A percentile compares a stretch with the other conserved stretches of the same genome.
Evolutionary conservation across 2,797 vertebrate genomes (phyloP).

Genomic region (Naso thynnoides): DNA sequence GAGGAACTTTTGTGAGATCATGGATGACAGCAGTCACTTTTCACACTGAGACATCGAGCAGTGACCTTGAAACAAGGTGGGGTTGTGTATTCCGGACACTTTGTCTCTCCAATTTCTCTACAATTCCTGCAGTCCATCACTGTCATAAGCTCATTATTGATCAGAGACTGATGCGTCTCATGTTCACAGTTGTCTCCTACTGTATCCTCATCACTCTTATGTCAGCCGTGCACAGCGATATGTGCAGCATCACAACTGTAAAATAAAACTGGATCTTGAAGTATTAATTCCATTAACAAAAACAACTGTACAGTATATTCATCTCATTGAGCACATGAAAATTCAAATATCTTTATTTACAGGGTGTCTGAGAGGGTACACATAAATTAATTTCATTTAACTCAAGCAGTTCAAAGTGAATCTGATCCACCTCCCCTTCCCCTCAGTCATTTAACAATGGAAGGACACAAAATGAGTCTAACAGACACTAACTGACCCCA

Average conservation of each 20-base stretch:
- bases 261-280: conserved; percentile 49
- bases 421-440: too few species aligned
- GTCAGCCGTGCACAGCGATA: conserved; percentile 42
- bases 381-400: conserved; percentile 8
- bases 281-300: conserved; percentile 46
- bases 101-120: conserved; percentile 83
- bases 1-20: neutral
- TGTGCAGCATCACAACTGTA: conserved; percentile 38
- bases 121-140: conserved; percentile 84
- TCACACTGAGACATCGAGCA: conserved; percentile 42
- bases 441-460: neutral
- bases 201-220: conserved; percentile 65
- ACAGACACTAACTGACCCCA: neutral
- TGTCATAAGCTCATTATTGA: conserved; percentile 86
- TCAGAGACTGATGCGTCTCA: conserved; percentile 80
- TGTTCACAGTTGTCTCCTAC: conserved; percentile 75
- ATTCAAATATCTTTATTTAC: conserved; percentile 34
- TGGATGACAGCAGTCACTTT: conserved; percentile 37
- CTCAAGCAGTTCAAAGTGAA: conserved; percentile 10
- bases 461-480: neutral
- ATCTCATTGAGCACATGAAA: conserved; percentile 16
- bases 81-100: conserved; percentile 63
- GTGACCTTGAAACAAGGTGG: conserved; percentile 80
- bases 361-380: neutral
- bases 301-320: conserved; percentile 17